Evolutionary conservation across 2,113 vertebrate species (phyloP).

Genomic region (Oophaga pumilio): DNA sequence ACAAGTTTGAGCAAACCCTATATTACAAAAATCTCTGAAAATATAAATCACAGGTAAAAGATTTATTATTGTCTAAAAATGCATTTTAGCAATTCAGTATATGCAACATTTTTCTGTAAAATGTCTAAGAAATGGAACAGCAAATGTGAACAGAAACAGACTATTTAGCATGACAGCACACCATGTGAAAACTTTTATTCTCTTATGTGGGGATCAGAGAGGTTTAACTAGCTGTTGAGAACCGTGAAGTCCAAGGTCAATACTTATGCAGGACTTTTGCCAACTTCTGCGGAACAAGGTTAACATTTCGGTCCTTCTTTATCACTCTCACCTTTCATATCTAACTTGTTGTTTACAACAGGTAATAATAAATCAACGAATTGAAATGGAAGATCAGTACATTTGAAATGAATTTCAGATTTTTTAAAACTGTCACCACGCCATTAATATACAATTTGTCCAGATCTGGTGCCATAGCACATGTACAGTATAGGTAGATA

Average conservation of each 20-base stretch:
- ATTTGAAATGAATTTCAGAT: constrained; percentile 1
- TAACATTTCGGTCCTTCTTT: not conserved
- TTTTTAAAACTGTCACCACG: not conserved
- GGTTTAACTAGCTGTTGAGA: not conserved
- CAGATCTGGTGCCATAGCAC: not conserved
- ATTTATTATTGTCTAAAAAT: not conserved
- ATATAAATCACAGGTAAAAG: not conserved
- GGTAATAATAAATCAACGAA: constrained; percentile 12
- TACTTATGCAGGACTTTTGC: not conserved
- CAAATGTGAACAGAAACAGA: too few relatives aligned
- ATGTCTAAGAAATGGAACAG: too few relatives aligned
- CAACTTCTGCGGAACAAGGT: constrained; percentile 17
- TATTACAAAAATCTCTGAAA: too few relatives aligned
- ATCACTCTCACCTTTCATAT: not conserved
- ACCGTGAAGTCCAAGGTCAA: not conserved
- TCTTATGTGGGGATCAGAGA: not conserved
- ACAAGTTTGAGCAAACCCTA: too few relatives aligned
- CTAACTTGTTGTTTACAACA: constrained; percentile 19
- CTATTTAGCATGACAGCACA: not conserved
- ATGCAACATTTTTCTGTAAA: not conserved
- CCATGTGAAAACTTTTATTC: not conserved
- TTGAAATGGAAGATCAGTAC: constrained; percentile 8
- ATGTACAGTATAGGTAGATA: not conserved
- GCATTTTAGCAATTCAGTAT: not conserved
- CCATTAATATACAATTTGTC: not conserved